These are phyloP conservation scores for Dexiosoma caninum DNA, from an alignment of 2,888 invertebrate genomes.

Conservation along the genomic window DNA sequence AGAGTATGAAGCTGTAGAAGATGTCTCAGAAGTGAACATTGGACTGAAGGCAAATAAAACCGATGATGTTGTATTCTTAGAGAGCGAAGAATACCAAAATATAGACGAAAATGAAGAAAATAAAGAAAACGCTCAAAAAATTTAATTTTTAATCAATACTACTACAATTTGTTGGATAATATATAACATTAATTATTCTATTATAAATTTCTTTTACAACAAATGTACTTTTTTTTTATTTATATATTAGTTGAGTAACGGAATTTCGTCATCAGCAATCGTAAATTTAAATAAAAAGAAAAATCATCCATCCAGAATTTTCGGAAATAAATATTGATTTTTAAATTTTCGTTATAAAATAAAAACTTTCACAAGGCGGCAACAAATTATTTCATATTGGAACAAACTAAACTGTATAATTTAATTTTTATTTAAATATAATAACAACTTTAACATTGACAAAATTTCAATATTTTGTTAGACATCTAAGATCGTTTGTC, in stretches of 20 bases:
- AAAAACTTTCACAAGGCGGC: no score
- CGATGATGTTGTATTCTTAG: background rate
- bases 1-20: constrained; percentile 55
- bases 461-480: background rate
- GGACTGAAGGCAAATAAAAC: background rate
- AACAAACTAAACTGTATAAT: background rate
- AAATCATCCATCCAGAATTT: no score
- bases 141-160: background rate
- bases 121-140: background rate
- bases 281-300: no score
- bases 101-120: background rate
- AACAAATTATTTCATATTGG: background rate
- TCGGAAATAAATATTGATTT: no score
- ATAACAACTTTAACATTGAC: no score
- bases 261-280: no score
- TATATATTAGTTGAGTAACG: no score
- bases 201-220: background rate
- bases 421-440: background rate
- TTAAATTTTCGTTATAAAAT: no score
- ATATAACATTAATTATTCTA: background rate
- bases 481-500: background rate
- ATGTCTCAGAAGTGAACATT: background rate
- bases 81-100: background rate
- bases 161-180: background rate
- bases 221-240: background rate